phyloP scores from a whole-genome alignment of 2,888 invertebrate species.

The Parnassius smintheus region DNA sequence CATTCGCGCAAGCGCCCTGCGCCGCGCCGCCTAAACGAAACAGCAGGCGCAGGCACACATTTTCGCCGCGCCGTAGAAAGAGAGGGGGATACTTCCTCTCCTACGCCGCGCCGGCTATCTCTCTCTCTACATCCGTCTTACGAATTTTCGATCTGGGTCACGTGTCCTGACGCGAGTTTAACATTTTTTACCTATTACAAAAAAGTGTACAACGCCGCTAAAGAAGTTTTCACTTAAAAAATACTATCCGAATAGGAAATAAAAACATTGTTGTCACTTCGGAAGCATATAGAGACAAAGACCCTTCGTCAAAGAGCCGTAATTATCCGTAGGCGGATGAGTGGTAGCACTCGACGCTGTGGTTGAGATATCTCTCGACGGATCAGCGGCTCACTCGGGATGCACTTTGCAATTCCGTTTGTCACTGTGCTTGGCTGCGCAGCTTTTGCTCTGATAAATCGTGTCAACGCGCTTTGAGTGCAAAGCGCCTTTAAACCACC shows the following conservation, averaged over 20 bases:
- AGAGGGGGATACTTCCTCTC: too few species aligned
- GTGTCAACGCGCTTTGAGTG: slow-evolving; percentile 73
- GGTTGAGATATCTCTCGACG: slow-evolving; percentile 76
- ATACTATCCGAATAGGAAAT: slow-evolving; percentile 31
- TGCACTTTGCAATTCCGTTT: slow-evolving; percentile 79
- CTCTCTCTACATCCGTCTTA: too few species aligned
- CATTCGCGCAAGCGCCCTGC: too few species aligned
- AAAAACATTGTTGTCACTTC: slow-evolving; percentile 59
- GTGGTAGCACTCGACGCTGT: slow-evolving; percentile 72
- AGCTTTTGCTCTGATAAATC: slow-evolving; percentile 75
- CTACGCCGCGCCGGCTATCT: too few species aligned
- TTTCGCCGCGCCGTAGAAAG: too few species aligned
- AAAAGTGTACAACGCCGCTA: too few species aligned
- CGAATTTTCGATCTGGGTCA: too few species aligned
- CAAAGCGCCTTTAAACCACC: slow-evolving; percentile 57
- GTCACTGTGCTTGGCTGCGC: slow-evolving; percentile 70
- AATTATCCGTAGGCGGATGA: slow-evolving; percentile 73
- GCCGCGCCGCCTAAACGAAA: too few species aligned
- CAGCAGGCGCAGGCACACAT: too few species aligned
- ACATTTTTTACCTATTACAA: too few species aligned
- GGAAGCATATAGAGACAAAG: slow-evolving; percentile 55
- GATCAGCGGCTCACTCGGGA: slow-evolving; percentile 77
- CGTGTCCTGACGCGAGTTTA: too few species aligned
- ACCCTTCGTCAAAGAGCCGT: slow-evolving; percentile 69
- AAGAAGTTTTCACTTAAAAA: too few species aligned